A percentile compares a stretch with the other conserved stretches of the same genome.
These are phyloP conservation scores for Dynastes grantii DNA, from an alignment of 2,888 invertebrate species.

Conservation along the genomic window DNA sequence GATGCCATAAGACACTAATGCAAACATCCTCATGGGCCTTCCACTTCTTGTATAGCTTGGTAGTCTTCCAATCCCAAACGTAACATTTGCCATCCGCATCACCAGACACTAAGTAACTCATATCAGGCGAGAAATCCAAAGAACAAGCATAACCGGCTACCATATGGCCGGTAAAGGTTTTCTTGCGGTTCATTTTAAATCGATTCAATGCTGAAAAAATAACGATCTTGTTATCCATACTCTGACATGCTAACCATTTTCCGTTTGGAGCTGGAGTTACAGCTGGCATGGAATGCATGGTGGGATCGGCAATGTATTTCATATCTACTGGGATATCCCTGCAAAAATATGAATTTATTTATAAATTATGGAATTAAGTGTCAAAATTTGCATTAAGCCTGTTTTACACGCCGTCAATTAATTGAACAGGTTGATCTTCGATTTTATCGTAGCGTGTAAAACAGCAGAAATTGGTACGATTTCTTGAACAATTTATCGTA, in stretches of 20 bases:
- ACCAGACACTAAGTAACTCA: slow-evolving; percentile 98
- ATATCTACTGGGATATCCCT: slow-evolving; percentile 97
- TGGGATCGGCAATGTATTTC: slow-evolving; percentile 99
- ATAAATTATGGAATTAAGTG: too few species aligned
- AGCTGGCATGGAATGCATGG: slow-evolving; percentile 99
- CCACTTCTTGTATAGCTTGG: slow-evolving; percentile 98
- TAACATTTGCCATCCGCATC: slow-evolving; percentile 99
- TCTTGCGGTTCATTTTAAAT: slow-evolving; percentile 98
- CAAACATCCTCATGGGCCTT: slow-evolving; percentile 99
- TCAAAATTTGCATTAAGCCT: too few species aligned
- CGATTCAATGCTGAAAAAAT: slow-evolving; percentile 98
- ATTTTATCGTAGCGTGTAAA: too few species aligned
- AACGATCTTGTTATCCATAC: slow-evolving; percentile 98
- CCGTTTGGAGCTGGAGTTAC: slow-evolving; percentile 96
- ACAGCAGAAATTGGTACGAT: too few species aligned
- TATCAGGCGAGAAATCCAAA: slow-evolving; percentile 97
- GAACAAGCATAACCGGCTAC: slow-evolving; percentile 99
- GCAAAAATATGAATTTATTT: neutral
- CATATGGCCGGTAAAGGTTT: slow-evolving; percentile 98
- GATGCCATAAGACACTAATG: slow-evolving; percentile 96
- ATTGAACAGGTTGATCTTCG: too few species aligned
- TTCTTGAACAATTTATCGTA: too few species aligned
- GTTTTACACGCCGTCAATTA: too few species aligned
- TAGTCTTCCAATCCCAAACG: slow-evolving; percentile 99
- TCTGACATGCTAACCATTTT: slow-evolving; percentile 99